A percentile compares a stretch with the other conserved stretches of the same genome.
These are phyloP conservation scores for Tragopan temminckii DNA, from an alignment of 2,797 vertebrate species.

Conservation along the genomic window DNA sequence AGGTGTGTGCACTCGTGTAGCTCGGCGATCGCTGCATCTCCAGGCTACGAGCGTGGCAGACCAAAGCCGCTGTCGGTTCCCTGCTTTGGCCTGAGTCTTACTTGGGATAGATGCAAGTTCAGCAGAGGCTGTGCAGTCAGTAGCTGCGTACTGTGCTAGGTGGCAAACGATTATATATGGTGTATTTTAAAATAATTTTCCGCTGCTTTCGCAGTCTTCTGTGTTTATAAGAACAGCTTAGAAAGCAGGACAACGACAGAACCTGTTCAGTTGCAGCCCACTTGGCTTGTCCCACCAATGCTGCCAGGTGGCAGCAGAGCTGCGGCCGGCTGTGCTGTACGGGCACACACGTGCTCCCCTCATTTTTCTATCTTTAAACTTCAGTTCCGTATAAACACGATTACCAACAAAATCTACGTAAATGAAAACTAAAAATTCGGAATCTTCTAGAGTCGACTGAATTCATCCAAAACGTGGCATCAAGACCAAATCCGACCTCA, in stretches of 20 bases:
- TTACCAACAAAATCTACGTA: accelerated
- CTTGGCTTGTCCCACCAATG: too few relatives aligned
- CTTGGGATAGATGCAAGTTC: too few relatives aligned
- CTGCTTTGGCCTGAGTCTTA: background rate
- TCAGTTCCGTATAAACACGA: accelerated
- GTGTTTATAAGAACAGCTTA: background rate
- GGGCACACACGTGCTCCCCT: accelerated
- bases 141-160: background rate
- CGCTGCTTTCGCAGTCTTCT: accelerated
- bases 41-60: accelerated
- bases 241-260: accelerated
- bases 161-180: too few relatives aligned
- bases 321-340: accelerated
- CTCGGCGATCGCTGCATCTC: accelerated
- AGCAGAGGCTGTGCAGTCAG: accelerated
- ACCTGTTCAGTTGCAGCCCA: too few relatives aligned
- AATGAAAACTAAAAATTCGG: background rate
- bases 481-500: background rate
- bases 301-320: background rate
- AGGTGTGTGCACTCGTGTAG: accelerated
- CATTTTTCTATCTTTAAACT: accelerated
- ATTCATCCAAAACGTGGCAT: background rate
- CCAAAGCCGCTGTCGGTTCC: accelerated
- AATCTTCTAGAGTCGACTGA: accelerated
- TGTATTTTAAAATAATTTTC: background rate